Conservation (phyloP, 2,113 vertebrate species). For the Coptodon bakossiorum region DNA sequence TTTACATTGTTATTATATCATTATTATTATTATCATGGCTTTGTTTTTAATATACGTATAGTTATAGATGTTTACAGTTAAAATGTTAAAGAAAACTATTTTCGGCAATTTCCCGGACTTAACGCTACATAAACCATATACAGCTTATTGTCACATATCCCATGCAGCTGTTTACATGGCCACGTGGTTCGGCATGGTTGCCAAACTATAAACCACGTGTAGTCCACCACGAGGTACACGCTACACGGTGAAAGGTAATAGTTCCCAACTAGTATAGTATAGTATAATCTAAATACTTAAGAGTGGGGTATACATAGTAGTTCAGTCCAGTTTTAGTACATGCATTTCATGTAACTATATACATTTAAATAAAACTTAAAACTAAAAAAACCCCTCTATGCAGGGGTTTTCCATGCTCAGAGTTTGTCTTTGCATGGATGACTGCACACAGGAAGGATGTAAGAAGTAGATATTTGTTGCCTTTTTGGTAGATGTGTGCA, state of each 20-base stretch:
- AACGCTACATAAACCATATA: background rate
- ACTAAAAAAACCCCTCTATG: rapidly evolving
- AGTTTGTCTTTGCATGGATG: background rate
- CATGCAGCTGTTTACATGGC: slow-evolving; percentile 33
- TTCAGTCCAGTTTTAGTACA: background rate
- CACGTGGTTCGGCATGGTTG: slow-evolving; percentile 34
- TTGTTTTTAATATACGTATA: background rate
- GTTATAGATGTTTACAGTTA: background rate
- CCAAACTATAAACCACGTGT: background rate
- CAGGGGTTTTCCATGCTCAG: background rate
- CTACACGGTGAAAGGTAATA: background rate
- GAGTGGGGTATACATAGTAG: background rate
- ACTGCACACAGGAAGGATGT: background rate
- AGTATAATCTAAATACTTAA: background rate
- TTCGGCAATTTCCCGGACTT: background rate
- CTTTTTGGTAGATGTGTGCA: background rate
- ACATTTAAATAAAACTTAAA: background rate
- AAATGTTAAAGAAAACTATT: background rate
- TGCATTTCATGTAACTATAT: background rate
- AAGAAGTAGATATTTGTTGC: background rate
- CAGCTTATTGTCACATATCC: background rate
- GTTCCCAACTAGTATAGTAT: background rate
- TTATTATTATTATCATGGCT: background rate
- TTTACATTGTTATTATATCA: background rate
- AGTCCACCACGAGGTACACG: background rate